These are phyloP conservation scores for Bombus haemorrhoidalis DNA, from an alignment of 1,140 invertebrate genomes.

Conservation along the genomic window DNA sequence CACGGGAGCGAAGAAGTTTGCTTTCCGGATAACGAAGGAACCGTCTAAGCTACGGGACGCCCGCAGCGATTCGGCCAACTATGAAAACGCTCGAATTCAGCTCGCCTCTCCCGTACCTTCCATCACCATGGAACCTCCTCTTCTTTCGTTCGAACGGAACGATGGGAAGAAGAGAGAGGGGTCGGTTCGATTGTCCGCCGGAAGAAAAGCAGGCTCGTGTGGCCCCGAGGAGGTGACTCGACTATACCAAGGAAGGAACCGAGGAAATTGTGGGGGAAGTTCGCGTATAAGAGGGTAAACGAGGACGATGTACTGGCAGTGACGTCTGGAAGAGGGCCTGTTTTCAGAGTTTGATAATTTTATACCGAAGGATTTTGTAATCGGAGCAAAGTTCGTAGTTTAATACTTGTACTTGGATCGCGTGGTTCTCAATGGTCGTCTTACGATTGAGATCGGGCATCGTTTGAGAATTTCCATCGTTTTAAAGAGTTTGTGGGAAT, in stretches of 20 bases:
- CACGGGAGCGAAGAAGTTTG: slow-evolving; percentile 59
- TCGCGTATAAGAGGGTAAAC: neutral
- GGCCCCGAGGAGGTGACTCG: neutral
- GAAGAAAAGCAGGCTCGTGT: slow-evolving; percentile 1
- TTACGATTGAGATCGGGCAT: neutral
- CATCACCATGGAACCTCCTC: slow-evolving; percentile 3
- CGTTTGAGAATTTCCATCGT: no score
- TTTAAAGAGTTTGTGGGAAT: neutral
- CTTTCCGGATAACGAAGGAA: slow-evolving; percentile 66
- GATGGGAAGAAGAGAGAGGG: neutral
- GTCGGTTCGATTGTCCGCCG: slow-evolving; percentile 11
- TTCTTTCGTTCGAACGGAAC: neutral
- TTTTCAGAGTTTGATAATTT: neutral
- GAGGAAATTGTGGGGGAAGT: neutral
- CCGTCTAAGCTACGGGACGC: slow-evolving; percentile 48
- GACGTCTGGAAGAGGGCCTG: neutral
- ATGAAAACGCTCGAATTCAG: slow-evolving; percentile 40
- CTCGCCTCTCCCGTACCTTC: neutral
- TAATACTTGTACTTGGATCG: neutral
- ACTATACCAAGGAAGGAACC: neutral
- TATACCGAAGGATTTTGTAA: neutral
- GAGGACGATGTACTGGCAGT: neutral
- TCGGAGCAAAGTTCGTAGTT: neutral
- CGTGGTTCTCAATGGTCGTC: neutral
- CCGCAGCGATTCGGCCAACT: slow-evolving; percentile 56